Evolutionary conservation across 2,797 vertebrate species (phyloP), one percentile per base, ranked within the genome.

Genomic region (Cygnus olor): DNA sequence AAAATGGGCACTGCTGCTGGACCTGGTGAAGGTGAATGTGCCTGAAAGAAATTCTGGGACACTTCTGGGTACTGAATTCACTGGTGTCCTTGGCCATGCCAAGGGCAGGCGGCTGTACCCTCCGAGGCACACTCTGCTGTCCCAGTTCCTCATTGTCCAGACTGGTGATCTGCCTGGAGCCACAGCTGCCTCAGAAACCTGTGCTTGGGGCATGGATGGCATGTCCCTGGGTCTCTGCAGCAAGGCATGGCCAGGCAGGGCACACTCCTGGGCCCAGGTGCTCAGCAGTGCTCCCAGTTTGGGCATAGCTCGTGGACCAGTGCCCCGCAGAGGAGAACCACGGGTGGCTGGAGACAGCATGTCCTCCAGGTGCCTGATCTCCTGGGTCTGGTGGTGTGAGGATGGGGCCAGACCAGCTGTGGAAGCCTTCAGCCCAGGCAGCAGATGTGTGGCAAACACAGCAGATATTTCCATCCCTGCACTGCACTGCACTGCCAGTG

Each of bases 131-230:
- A 6, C 20, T 51, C 60, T 77, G 71, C 69, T 32, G 38, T 11
- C 49, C 73, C 82, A 64, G 45, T 11, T 77, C 38, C n/a, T 56
- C 13, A 2, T 9, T 28, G n/a, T 6, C 54, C 56, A 38, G 38
- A 9, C 64, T 40, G 58, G 13, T 30, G 56, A 44, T 34, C 36
- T 4, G 2, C 54, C 69, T 47, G 49, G 63, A 58, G 22, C 13
- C 64, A 34, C 2, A 1, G 0, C 42, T 73, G 63, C 53, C 71
- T 40, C 70, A 80, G 45, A 19, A 54, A 19, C 8, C 44, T 17
- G 1, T 4, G 27, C 3, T 0, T 3, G 21, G 32, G 28, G 25
- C 40, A 28, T 1, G 8, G 24, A 7, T 10, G 20, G 38, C 5
- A 28, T 47, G 71, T 60, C 51, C 51, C 57, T 36, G 60, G 14